Percentiles rank a stretch among this genome's conserved stretches.
phyloP scores from a whole-genome alignment of 1,140 invertebrate species.

The Ericerus pela region DNA sequence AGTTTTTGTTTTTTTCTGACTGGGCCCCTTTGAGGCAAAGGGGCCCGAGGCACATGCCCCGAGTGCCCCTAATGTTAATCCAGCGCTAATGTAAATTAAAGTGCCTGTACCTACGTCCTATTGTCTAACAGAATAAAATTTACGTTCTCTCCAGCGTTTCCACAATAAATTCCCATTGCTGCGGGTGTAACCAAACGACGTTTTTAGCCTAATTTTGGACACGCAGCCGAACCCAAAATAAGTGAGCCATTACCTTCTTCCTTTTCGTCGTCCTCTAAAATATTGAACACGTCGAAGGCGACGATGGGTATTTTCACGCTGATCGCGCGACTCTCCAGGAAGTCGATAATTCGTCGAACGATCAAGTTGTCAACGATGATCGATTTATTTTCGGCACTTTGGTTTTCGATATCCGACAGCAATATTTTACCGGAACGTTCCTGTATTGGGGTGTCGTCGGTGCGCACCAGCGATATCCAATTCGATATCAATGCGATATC shows the following conservation, averaged over 20 bases:
- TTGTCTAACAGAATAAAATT: no score
- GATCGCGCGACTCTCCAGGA: not conserved
- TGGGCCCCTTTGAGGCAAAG: no score
- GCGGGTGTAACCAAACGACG: no score
- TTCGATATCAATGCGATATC: not conserved
- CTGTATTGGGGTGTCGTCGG: not conserved
- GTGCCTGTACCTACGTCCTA: no score
- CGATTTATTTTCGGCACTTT: not conserved
- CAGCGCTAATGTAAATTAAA: no score
- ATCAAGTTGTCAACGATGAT: not conserved
- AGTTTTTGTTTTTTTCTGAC: no score
- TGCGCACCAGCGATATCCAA: not conserved
- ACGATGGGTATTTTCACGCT: not conserved
- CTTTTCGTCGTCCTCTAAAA: not conserved
- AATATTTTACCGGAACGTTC: not conserved
- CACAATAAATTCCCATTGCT: no score
- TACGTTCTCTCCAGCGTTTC: no score
- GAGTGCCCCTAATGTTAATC: no score
- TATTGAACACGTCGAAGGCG: not conserved
- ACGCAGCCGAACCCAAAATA: no score
- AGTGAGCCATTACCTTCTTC: constrained; percentile 2
- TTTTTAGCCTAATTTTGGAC: no score
- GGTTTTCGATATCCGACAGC: constrained; percentile 1
- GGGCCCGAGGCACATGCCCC: no score
- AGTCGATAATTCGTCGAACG: not conserved